Percentiles rank a stretch among this genome's conserved stretches.
These are phyloP conservation scores for Synanthedon vespiformis DNA, from an alignment of 2,888 invertebrate species.

Conservation along the genomic window DNA sequence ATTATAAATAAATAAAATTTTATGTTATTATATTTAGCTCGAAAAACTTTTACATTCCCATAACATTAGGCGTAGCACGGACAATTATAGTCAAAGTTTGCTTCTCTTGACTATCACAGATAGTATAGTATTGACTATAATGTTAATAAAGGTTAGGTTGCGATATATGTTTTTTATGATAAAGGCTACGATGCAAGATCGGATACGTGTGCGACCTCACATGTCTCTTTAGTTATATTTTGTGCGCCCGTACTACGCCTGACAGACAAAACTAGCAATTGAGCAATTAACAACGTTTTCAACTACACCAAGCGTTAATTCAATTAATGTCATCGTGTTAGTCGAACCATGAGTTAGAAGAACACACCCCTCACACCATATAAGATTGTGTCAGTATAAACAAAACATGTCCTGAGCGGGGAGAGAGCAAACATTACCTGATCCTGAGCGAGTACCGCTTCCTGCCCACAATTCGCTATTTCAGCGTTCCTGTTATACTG, in stretches of 20 bases:
- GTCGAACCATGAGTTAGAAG: constrained; percentile 41
- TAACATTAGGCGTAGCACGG: constrained; percentile 20
- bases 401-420: constrained; percentile 57
- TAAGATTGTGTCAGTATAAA: constrained; percentile 33
- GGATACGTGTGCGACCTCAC: too few species aligned
- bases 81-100: too few species aligned
- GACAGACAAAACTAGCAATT: constrained; percentile 12
- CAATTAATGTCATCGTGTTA: constrained; percentile 41
- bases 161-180: too few species aligned
- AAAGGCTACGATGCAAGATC: too few species aligned
- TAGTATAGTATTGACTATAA: too few species aligned
- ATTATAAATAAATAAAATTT: constrained; percentile 1
- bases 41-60: constrained; percentile 22
- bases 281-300: constrained; percentile 13
- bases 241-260: constrained; percentile 4
- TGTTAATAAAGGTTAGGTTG: too few species aligned
- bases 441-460: constrained; percentile 68
- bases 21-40: constrained; percentile 2
- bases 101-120: too few species aligned
- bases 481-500: constrained; percentile 58
- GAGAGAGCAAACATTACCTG: constrained; percentile 49
- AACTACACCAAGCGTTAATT: neutral
- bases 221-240: constrained; percentile 20
- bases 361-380: constrained; percentile 55
- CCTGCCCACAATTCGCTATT: constrained; percentile 58